phyloP scores from a whole-genome alignment of 1,140 invertebrate species.

The Sitophilus oryzae region DNA sequence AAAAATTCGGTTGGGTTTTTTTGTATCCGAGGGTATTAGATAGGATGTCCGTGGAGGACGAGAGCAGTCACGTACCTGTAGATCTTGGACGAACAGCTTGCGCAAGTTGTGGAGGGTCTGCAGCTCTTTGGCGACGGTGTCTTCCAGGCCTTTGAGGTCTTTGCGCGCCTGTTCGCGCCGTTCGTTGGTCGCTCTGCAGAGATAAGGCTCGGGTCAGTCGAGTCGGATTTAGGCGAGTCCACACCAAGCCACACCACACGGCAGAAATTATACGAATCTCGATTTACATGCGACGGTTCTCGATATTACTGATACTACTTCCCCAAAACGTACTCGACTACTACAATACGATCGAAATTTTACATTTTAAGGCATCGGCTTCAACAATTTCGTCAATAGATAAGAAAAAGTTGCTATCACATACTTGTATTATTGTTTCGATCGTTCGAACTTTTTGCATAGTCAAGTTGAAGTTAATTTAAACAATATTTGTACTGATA shows the following conservation, averaged over 20 bases:
- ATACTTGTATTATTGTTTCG: constrained; percentile 9
- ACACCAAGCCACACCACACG: constrained; percentile 36
- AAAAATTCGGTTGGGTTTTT: no score
- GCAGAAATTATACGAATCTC: constrained; percentile 9
- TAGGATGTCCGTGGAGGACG: no score
- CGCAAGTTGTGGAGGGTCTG: constrained; percentile 96
- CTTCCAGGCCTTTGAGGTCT: constrained; percentile 94
- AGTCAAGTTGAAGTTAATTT: no score
- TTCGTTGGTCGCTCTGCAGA: constrained; percentile 71
- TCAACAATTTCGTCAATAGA: constrained; percentile 7
- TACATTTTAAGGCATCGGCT: constrained; percentile 19
- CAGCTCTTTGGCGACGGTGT: constrained; percentile 95
- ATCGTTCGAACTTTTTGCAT: no score
- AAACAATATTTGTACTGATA: constrained; percentile 12
- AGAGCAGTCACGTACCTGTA: constrained; percentile 61
- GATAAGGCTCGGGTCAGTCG: constrained; percentile 38
- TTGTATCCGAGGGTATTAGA: no score
- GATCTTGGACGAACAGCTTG: constrained; percentile 96
- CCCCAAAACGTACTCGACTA: constrained; percentile 43
- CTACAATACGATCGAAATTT: constrained; percentile 26
- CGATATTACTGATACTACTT: constrained; percentile 31
- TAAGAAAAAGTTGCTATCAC: constrained; percentile 13
- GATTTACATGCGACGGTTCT: background rate
- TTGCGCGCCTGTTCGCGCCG: constrained; percentile 93
- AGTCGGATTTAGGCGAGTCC: constrained; percentile 22